Percentiles rank a stretch among this genome's conserved stretches.
phyloP scores from a whole-genome alignment of 2,113 vertebrate species.

The Morone chrysops region DNA sequence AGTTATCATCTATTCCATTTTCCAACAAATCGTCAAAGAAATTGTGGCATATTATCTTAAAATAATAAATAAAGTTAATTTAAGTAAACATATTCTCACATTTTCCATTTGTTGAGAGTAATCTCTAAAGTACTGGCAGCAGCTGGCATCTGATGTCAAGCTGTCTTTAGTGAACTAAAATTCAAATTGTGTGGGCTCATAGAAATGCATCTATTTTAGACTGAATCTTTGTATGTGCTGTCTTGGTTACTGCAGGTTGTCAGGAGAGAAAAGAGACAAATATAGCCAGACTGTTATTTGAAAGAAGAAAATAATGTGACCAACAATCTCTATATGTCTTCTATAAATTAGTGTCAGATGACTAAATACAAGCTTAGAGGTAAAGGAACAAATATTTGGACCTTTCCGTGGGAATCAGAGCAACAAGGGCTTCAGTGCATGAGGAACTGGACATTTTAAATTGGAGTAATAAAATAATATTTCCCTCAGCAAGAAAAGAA shows the following conservation, averaged over 20 bases:
- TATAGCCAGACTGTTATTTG: background rate
- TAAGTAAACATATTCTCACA: background rate
- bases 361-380: background rate
- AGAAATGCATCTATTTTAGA: conserved; percentile 25
- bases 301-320: background rate
- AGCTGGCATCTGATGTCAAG: conserved; percentile 24
- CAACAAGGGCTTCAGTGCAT: background rate
- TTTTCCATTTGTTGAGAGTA: conserved; percentile 28
- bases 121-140: conserved; percentile 15
- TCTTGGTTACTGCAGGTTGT: background rate
- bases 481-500: background rate
- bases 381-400: background rate
- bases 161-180: conserved; percentile 17
- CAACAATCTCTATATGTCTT: background rate
- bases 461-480: background rate
- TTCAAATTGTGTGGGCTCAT: conserved; percentile 25
- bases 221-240: background rate
- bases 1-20: too few relatives aligned
- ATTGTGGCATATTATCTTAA: too few relatives aligned
- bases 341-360: background rate
- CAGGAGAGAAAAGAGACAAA: conserved; percentile 15
- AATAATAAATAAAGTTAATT: background rate
- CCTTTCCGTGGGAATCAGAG: background rate
- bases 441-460: background rate
- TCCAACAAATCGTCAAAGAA: background rate